Base-by-base conservation (phyloP, 1,140 invertebrate species). In the Oncopeltus fasciatus region DNA sequence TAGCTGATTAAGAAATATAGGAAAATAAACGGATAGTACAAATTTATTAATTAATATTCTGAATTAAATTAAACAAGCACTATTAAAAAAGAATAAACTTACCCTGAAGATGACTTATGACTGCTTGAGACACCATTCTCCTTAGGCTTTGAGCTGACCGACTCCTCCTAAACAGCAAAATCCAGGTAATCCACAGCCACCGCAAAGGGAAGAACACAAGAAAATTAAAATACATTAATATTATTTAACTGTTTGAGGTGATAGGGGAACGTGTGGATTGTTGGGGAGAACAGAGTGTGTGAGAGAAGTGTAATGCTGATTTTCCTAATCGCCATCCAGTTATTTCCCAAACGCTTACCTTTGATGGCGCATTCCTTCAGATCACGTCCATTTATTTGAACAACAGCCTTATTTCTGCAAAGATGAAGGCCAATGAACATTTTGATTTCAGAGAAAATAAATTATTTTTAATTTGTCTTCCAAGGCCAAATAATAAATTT, bases 131-230 rank as follows among this genome's bases (percentile, higher is more conserved):
- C 11, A 63, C 79, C 79, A 76, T 81, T 81, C 71, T 81, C 80
- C 75, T 80, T 68, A 70, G 76, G 77, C 67, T 74, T 77, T 77
- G 70, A 74, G 69, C 62, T 70, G 69, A 67, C 74, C 74, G 72
- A 80, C 78, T 72, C 81, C 79, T 80, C 81, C 79, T 75, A 78
- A 80, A 81, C 78, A 80, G 78, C 78, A 80, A 78, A 77, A 74
- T 73, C 74, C 74, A 76, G 74, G 75, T 67, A 73, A 76, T 74
- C 75, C 75, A 77, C 76, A 74, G 74, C 77, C 78, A 78, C 72
- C 73, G 77, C 73, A 74, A 74, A 73, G 71, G 74, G 73, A 72
- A 74, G 72, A 75, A 77, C 75, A 74, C 74, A 72, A 74, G 75
- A 38, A 24, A 64, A 44, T 44, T n/a, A 38, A 64, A 46, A 64